phyloP scores from a whole-genome alignment of 2,113 vertebrate genomes.

The Grammomys dolichurus region DNA sequence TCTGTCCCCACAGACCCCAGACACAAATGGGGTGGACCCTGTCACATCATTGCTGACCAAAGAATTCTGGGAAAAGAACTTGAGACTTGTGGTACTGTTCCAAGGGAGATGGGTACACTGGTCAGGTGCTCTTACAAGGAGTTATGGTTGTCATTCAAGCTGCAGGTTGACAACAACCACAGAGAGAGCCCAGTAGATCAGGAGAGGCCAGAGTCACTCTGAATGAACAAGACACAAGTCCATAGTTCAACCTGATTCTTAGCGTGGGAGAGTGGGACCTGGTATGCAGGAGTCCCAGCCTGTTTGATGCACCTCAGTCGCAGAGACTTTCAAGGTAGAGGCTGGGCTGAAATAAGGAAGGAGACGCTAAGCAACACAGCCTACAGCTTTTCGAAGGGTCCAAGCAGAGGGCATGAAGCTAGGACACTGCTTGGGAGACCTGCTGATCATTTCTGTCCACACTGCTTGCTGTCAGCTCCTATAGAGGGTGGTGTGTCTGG shows the following conservation, averaged over 20 bases:
- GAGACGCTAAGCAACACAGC: accelerated
- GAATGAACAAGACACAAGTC: not conserved
- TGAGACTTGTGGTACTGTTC: not conserved
- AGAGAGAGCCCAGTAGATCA: not conserved
- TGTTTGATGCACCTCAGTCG: too few relatives aligned
- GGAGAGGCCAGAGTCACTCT: not conserved
- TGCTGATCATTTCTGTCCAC: not conserved
- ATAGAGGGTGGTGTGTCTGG: accelerated
- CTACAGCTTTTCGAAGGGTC: not conserved
- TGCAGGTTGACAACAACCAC: not conserved
- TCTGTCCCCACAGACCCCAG: not conserved
- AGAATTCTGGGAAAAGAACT: not conserved
- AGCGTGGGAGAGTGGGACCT: not conserved
- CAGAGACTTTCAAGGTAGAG: not conserved
- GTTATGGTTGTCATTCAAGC: not conserved
- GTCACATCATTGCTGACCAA: not conserved
- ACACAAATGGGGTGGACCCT: too few relatives aligned
- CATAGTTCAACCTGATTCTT: accelerated
- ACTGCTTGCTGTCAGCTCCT: not conserved
- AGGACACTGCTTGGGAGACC: not conserved
- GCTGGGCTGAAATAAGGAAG: not conserved
- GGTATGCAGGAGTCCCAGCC: not conserved
- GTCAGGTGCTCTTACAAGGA: not conserved
- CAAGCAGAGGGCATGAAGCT: too few relatives aligned
- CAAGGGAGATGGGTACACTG: not conserved